Percentiles rank a stretch among this genome's conserved stretches.
phyloP scores from a whole-genome alignment of 2,888 invertebrate species.

The Xylocampa areola region DNA sequence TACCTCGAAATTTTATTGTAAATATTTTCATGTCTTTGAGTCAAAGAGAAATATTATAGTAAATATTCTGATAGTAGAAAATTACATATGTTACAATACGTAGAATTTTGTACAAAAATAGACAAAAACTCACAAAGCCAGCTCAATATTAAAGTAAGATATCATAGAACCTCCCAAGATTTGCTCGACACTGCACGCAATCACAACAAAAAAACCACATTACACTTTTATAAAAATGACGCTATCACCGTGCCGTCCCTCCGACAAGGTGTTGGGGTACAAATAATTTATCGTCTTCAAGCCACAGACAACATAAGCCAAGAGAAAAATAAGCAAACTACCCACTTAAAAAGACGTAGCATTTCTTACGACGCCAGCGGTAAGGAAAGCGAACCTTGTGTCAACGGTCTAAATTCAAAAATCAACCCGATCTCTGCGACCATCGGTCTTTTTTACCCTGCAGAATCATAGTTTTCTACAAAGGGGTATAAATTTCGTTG shows the following conservation, averaged over 20 bases:
- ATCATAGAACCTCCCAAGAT: conserved; percentile 35
- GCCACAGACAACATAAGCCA: conserved; percentile 86
- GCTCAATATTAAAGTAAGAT: conserved; percentile 33
- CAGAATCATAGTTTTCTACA: conserved; percentile 74
- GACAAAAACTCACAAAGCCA: conserved; percentile 12
- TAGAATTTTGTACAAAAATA: too few relatives aligned
- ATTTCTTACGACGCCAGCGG: conserved; percentile 53
- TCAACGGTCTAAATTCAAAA: conserved; percentile 72
- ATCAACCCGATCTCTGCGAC: conserved; percentile 67
- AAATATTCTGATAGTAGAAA: too few relatives aligned
- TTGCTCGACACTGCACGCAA: conserved; percentile 68
- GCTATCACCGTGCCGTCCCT: conserved; percentile 79
- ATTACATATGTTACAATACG: too few relatives aligned
- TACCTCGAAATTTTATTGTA: too few relatives aligned
- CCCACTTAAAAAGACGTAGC: conserved; percentile 82
- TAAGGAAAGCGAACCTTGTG: conserved; percentile 73
- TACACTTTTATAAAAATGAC: conserved; percentile 89
- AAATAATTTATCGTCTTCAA: conserved; percentile 86
- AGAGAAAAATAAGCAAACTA: conserved; percentile 88
- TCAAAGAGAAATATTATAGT: too few relatives aligned
- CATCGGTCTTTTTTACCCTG: conserved; percentile 70
- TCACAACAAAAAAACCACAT: conserved; percentile 85
- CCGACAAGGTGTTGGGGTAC: conserved; percentile 85
- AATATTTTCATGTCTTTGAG: too few relatives aligned
- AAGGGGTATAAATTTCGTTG: conserved; percentile 84